Conservation (phyloP, 1,140 invertebrate genomes). For the Tribolium castaneum region DNA sequence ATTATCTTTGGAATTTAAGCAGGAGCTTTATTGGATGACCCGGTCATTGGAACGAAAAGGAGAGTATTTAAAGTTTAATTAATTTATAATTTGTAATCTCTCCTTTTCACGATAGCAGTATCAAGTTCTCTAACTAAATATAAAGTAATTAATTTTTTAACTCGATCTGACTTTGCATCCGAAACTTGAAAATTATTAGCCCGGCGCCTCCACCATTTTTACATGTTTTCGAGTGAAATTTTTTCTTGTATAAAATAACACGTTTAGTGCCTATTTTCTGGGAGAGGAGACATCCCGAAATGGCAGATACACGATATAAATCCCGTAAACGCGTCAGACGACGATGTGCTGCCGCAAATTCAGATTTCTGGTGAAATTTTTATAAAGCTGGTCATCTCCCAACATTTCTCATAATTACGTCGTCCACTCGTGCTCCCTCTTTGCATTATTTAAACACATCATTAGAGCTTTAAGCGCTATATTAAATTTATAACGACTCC, state of each 20-base stretch:
- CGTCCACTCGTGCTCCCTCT: neutral
- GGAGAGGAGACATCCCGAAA: too few species aligned
- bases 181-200: neutral
- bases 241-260: too few species aligned
- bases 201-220: conserved; percentile 8
- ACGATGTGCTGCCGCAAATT: neutral
- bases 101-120: neutral
- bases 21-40: neutral
- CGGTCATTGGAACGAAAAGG: neutral
- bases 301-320: too few species aligned
- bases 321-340: too few species aligned
- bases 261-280: too few species aligned
- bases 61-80: neutral
- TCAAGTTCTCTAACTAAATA: neutral
- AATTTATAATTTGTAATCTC: neutral
- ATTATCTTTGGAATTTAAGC: neutral
- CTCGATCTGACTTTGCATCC: neutral
- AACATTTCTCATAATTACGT: neutral
- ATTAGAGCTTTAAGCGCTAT: conserved; percentile 3
- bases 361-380: neutral
- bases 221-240: neutral
- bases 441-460: conserved; percentile 20
- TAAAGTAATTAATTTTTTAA: neutral
- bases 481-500: conserved; percentile 19
- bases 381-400: neutral